phyloP scores from a whole-genome alignment of 2,888 invertebrate species.

The Leptinotarsa peninsularis region DNA sequence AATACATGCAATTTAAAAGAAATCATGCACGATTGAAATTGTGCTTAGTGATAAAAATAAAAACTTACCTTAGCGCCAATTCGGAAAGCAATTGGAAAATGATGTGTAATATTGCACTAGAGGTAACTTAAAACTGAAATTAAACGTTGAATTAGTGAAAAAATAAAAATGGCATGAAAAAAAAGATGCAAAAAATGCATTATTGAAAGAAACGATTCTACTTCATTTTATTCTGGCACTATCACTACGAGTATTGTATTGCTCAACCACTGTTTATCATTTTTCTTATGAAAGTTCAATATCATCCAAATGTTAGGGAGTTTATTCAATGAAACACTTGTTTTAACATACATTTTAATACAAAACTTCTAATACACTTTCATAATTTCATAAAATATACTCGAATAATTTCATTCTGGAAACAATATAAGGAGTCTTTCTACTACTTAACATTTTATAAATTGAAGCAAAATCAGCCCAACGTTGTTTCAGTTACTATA shows the following conservation, averaged over 20 bases:
- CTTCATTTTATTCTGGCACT: slow-evolving; percentile 9
- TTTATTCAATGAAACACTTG: slow-evolving; percentile 42
- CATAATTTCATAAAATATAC: slow-evolving; percentile 39
- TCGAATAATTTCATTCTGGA: slow-evolving; percentile 30
- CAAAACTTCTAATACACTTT: slow-evolving; percentile 42
- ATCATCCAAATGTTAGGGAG: slow-evolving; percentile 1
- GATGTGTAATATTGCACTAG: slow-evolving; percentile 60
- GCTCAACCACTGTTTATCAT: slow-evolving; percentile 39
- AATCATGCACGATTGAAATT: slow-evolving; percentile 19
- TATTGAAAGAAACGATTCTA: slow-evolving; percentile 1
- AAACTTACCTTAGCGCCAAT: slow-evolving; percentile 52
- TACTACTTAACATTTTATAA: slow-evolving; percentile 22
- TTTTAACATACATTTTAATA: slow-evolving; percentile 44
- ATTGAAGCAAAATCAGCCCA: slow-evolving; percentile 30
- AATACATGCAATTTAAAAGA: slow-evolving; percentile 25
- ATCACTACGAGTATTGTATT: not conserved
- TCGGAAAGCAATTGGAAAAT: slow-evolving; percentile 53
- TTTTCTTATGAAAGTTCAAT: not conserved
- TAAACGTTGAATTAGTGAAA: slow-evolving; percentile 64
- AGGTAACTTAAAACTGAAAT: slow-evolving; percentile 69
- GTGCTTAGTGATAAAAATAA: slow-evolving; percentile 24
- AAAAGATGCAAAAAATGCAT: slow-evolving; percentile 27
- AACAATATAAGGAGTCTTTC: slow-evolving; percentile 30
- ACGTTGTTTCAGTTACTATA: slow-evolving; percentile 21
- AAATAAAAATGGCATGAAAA: slow-evolving; percentile 32